Percentiles rank a stretch among this genome's conserved stretches.
phyloP scores from a whole-genome alignment of 1,140 invertebrate species.

The Cephus cinctus region DNA sequence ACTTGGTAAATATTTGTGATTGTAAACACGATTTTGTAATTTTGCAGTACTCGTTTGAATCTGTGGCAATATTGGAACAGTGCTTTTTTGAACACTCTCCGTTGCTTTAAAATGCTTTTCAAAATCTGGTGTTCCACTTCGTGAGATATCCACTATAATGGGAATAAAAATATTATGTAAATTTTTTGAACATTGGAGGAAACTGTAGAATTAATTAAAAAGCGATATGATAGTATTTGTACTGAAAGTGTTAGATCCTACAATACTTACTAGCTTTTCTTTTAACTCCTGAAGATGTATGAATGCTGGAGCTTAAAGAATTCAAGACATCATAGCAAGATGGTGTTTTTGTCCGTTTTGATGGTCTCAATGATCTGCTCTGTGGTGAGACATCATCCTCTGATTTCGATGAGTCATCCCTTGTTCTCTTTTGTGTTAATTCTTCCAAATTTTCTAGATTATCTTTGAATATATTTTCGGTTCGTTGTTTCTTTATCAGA shows the following conservation, averaged over 20 bases:
- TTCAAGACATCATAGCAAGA: conserved; percentile 53
- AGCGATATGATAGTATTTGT: no score
- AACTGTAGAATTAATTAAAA: no score
- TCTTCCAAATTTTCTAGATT: conserved; percentile 46
- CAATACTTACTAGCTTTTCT: conserved; percentile 46
- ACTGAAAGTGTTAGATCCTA: background rate
- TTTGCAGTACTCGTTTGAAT: conserved; percentile 11
- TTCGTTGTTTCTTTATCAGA: conserved; percentile 48
- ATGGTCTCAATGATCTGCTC: conserved; percentile 36
- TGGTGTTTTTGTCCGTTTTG: conserved; percentile 46
- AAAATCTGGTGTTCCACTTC: conserved; percentile 41
- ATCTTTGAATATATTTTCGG: conserved; percentile 31
- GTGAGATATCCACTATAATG: conserved; percentile 40
- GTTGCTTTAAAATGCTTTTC: conserved; percentile 51
- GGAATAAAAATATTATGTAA: background rate
- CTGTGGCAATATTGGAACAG: background rate
- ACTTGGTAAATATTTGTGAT: conserved; percentile 10
- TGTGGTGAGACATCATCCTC: conserved; percentile 43
- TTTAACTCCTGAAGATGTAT: conserved; percentile 43
- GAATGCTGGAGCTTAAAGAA: conserved; percentile 48
- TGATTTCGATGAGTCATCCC: conserved; percentile 45
- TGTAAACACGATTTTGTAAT: conserved; percentile 16
- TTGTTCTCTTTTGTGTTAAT: conserved; percentile 45
- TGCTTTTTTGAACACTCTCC: no score
- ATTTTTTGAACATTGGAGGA: conserved; percentile 7